phyloP scores from a whole-genome alignment of 2,113 vertebrate species.

The Macquaria australasica region DNA sequence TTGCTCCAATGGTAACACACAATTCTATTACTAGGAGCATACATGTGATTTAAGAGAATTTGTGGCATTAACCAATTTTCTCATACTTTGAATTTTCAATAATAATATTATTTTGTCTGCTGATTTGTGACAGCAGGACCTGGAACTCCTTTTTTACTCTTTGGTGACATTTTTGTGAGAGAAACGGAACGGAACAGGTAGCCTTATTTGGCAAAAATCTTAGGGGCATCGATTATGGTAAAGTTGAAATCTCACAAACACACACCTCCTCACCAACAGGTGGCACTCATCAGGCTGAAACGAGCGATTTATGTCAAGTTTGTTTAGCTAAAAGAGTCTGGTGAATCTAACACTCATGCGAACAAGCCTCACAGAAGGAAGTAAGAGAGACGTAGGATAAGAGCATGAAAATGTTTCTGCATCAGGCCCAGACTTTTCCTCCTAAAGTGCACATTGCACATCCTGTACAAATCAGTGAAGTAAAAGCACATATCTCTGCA shows the following conservation, averaged over 20 bases:
- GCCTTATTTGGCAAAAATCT: background rate
- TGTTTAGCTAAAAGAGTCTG: background rate
- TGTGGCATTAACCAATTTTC: background rate
- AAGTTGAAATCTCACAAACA: background rate
- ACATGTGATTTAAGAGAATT: background rate
- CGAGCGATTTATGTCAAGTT: background rate
- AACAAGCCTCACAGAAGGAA: background rate
- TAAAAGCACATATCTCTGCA: conserved; percentile 27
- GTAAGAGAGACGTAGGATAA: background rate
- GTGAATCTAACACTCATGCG: background rate
- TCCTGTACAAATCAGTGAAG: conserved; percentile 18
- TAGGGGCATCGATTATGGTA: background rate
- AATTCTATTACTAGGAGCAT: no score
- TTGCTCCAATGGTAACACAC: background rate
- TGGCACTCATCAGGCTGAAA: background rate
- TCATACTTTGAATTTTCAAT: background rate
- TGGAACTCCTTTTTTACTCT: background rate
- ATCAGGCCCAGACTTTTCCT: background rate
- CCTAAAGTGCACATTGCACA: background rate
- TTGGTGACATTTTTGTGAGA: background rate
- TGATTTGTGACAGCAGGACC: no score
- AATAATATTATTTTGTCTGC: background rate
- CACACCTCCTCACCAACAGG: background rate
- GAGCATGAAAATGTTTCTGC: background rate
- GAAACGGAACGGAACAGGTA: background rate